These are phyloP conservation scores for Andrena camellia DNA, from an alignment of 2,888 invertebrate genomes.

Conservation along the genomic window DNA sequence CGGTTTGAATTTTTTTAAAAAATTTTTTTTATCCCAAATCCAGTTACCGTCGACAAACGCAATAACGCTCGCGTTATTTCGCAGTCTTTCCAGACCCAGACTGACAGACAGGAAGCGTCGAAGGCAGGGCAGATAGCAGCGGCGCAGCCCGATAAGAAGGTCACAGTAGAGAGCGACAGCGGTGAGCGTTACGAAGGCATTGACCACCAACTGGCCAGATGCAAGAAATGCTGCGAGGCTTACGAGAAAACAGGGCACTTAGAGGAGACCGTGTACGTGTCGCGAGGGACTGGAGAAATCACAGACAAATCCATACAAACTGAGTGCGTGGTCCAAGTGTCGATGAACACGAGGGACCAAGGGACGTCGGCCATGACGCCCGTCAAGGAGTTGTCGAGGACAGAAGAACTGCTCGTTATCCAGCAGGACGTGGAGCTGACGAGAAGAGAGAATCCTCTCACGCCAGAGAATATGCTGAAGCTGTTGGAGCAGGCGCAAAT, in stretches of 20 bases:
- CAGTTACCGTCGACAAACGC: neutral
- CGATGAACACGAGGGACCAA: slow-evolving; percentile 31
- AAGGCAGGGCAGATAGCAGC: neutral
- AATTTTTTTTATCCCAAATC: no score
- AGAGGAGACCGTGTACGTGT: slow-evolving; percentile 15
- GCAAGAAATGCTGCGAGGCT: slow-evolving; percentile 51
- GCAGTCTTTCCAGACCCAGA: slow-evolving; percentile 47
- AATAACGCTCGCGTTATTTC: slow-evolving; percentile 15
- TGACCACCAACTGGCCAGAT: neutral
- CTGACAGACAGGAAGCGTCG: slow-evolving; percentile 32
- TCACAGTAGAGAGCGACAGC: neutral
- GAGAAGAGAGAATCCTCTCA: slow-evolving; percentile 62
- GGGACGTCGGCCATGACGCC: slow-evolving; percentile 20
- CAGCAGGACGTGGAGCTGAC: neutral
- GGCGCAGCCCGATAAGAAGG: slow-evolving; percentile 10
- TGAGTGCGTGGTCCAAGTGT: slow-evolving; percentile 15
- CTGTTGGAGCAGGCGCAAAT: slow-evolving; percentile 83
- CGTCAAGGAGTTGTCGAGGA: neutral
- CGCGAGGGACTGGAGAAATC: slow-evolving; percentile 19
- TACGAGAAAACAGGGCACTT: slow-evolving; percentile 21
- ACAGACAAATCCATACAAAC: slow-evolving; percentile 66
- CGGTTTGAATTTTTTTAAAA: no score
- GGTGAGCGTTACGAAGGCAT: neutral
- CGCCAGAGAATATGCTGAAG: slow-evolving; percentile 80
- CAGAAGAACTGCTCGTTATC: neutral